Evolutionary conservation across 2,888 invertebrate species (phyloP), one percentile per base, ranked within the genome.

Genomic region (Sepioteuthis lessoniana): DNA sequence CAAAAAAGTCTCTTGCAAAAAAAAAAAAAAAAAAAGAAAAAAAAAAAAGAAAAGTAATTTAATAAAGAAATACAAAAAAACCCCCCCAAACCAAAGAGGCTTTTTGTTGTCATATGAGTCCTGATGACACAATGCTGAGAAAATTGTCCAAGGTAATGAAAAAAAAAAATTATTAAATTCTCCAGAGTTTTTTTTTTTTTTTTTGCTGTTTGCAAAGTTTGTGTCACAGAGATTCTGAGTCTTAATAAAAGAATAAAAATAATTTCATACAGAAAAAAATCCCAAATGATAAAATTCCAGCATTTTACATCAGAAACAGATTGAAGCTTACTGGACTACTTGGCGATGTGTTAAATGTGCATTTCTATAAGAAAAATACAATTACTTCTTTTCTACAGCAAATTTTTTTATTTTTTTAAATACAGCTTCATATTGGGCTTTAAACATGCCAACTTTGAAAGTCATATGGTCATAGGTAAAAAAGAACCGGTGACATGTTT

Each of bases 111-210:
- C 76, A 76, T 25, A 76, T 13, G 76, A 76, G 76, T 76, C 76
- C 76, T 76, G 76, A 76, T 76, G 76, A 76, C 76, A 76, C 76
- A n/a, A n/a, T 76, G n/a, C 76, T 76, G 76, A 76, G 76, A 76
- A 76, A 76, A 76, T 19, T 76, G 76, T 76, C 76, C 76, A 76
- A 76, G n/a, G 13, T n/a, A 76, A 76, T 76, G n/a, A 76, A 76
- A 3, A 76, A 76, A 76, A 28, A 31, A n/a, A 76, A 76, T 76
- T n/a, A 35, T 76, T 76, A 35, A 76, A 76, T 76, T 76, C 8
- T 4, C 28, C 1, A 55, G 16, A 76, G n/a, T 13, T 25, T 21
- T 35, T 1, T 35, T 76, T 76, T 76, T 76, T 76, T 76, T 31
- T n/a, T n/a, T 10, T 76, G 55, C 25, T 55, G 21, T 55, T 55